Base-by-base conservation (phyloP, 2,113 vertebrate species). In the Natator depressus region DNA sequence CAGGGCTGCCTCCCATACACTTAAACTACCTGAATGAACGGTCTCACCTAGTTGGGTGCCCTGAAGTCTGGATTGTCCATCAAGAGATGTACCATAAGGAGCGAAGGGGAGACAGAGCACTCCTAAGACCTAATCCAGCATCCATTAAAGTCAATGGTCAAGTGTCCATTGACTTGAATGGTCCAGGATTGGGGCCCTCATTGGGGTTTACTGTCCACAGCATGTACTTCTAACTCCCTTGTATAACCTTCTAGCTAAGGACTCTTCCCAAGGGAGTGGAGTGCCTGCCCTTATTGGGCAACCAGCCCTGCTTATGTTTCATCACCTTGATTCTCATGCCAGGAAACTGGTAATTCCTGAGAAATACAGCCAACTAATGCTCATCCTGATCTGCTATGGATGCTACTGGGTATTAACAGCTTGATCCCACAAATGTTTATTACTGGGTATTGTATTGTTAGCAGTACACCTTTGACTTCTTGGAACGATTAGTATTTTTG, bases 391-490 rank as follows among this genome's bases (percentile, higher is more conserved):
- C 22, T 59, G 31, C 24, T 84, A 20, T 20, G 25, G 29, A 53
- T 94, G 89, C 90, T 55, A 29, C 6, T 82, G 53, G 46, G 46
- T 82, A 53, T 80, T 27, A 91, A 50, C 72, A 88, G 22, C 8
- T 9, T 78, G 80, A 2, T 57, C 10, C 55, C n/a, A 50, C 89
- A 88, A 89, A 92, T 5, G 3, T 50, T 62, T 31, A 4, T 82
- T 11, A 13, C 22, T 12, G 22, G 14, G 11, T 72, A 95, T 38
- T 80, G 42, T 12, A 95, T 35, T 7, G 1, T 69, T 55, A 85
- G 51, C 42, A 89, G 29, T 46, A 80, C 29, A 82, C 29, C 51
- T 78, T 22, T 29, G 51, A 87, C 53, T 95, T 29, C 46, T 84
- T 35, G 14, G n/a, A n/a, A n/a, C 80, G 0, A 0, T 10, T 31